These are phyloP conservation scores for Chaetodon trifasciatus DNA, from an alignment of 2,797 vertebrate genomes.

Conservation along the genomic window DNA sequence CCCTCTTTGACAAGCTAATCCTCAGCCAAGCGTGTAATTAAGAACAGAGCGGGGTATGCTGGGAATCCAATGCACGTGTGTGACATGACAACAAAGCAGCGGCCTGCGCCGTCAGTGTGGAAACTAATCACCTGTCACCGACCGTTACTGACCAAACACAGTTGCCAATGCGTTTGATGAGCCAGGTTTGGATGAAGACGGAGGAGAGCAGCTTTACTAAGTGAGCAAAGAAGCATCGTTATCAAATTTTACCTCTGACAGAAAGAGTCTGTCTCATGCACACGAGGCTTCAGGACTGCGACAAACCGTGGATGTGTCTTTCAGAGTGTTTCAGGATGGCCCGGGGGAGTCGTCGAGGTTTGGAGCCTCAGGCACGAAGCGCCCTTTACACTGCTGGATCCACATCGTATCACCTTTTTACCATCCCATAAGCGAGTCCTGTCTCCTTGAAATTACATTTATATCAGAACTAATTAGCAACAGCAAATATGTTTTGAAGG, in stretches of 20 bases:
- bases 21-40: conserved; percentile 81
- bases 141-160: conserved; percentile 35
- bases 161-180: conserved; percentile 13
- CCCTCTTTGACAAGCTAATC: conserved; percentile 71
- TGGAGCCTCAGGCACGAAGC: conserved; percentile 35
- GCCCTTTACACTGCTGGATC: conserved; percentile 19
- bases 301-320: conserved; percentile 9
- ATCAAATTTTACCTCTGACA: conserved; percentile 19
- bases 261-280: not conserved
- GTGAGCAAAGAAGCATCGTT: conserved; percentile 13
- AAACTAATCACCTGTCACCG: conserved; percentile 59
- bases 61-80: conserved; percentile 31
- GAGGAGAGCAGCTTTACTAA: conserved; percentile 14
- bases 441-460: conserved; percentile 15
- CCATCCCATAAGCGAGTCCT: not conserved
- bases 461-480: not conserved
- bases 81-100: conserved; percentile 50
- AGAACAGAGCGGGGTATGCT: conserved; percentile 53
- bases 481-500: too few relatives aligned
- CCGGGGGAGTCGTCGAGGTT: not conserved
- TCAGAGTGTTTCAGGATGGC: conserved; percentile 8
- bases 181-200: conserved; percentile 26
- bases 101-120: conserved; percentile 5
- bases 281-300: conserved; percentile 5
- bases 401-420: conserved; percentile 25